Percentiles rank a stretch among this genome's conserved stretches.
Conservation (phyloP, 2,888 invertebrate genomes). For the Elmis aenea region DNA sequence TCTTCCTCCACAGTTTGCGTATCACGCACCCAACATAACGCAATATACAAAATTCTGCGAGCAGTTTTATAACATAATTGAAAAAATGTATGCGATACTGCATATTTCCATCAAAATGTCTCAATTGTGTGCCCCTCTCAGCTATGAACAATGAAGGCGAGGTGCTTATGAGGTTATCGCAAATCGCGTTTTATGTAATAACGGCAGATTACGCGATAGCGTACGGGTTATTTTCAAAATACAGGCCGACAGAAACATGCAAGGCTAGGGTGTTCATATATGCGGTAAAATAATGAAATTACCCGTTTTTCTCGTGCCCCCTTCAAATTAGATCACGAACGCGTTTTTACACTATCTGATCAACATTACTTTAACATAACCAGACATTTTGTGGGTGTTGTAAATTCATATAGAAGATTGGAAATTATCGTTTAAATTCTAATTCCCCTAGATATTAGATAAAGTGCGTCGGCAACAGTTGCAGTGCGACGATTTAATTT, state of each 20-base stretch:
- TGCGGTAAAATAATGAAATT: slow-evolving; percentile 29
- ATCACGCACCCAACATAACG: no score
- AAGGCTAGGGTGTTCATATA: slow-evolving; percentile 20
- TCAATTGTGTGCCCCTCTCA: slow-evolving; percentile 12
- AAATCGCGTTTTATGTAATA: slow-evolving; percentile 34
- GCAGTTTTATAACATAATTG: no score
- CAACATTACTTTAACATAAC: slow-evolving; percentile 13
- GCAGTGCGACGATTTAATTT: no score
- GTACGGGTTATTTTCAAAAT: slow-evolving; percentile 31
- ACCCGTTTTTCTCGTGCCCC: slow-evolving; percentile 21
- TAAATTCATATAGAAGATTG: slow-evolving; percentile 15
- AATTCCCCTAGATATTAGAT: no score
- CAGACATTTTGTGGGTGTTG: slow-evolving; percentile 18
- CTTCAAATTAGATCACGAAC: slow-evolving; percentile 30
- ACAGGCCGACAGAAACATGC: slow-evolving; percentile 27
- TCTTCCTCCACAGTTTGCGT: no score
- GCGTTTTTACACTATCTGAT: slow-evolving; percentile 24
- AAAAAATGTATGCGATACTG: no score
- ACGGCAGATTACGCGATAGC: slow-evolving; percentile 31
- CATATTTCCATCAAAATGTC: no score
- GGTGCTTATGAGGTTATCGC: slow-evolving; percentile 26
- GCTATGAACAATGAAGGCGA: no score
- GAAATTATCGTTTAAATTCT: slow-evolving; percentile 12
- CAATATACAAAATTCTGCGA: no score
- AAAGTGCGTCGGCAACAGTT: no score